Evolutionary conservation across 2,113 vertebrate species (phyloP).

Genomic region (Tachysurus fulvidraco): DNA sequence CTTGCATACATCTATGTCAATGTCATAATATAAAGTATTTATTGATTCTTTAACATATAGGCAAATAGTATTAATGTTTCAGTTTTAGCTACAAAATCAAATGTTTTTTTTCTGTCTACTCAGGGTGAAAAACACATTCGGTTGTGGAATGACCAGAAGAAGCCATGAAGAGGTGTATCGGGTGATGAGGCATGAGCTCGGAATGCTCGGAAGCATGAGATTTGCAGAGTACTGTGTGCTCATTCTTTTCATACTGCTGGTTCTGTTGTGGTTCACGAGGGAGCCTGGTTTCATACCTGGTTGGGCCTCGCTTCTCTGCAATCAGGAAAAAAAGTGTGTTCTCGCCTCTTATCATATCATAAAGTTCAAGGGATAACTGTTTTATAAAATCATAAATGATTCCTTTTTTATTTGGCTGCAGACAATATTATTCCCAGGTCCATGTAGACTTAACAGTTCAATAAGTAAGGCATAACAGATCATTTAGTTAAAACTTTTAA

Average conservation of each 20-base stretch:
- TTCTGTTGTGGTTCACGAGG: constrained; percentile 90
- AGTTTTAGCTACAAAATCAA: not conserved
- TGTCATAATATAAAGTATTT: not conserved
- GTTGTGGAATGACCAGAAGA: constrained; percentile 60
- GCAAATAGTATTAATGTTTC: not conserved
- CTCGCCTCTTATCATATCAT: not conserved
- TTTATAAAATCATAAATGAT: not conserved
- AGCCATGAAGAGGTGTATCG: constrained; percentile 66
- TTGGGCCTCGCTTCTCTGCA: constrained; percentile 81
- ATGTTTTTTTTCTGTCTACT: not conserved
- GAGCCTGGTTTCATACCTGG: constrained; percentile 87
- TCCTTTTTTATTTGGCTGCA: not conserved
- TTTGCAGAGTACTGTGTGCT: constrained; percentile 79
- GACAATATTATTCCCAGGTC: not conserved
- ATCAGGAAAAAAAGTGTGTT: constrained; percentile 67
- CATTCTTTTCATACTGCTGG: constrained; percentile 75
- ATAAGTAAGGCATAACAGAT: not conserved
- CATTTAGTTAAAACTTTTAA: not conserved
- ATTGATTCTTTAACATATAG: not conserved
- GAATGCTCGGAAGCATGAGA: constrained; percentile 75
- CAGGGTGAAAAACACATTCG: constrained; percentile 82
- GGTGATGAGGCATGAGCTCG: constrained; percentile 74
- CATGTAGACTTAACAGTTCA: not conserved
- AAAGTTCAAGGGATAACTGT: not conserved
- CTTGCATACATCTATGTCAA: not conserved